phyloP scores from a whole-genome alignment of 2,888 invertebrate species.

The Acholoe squamosa region DNA sequence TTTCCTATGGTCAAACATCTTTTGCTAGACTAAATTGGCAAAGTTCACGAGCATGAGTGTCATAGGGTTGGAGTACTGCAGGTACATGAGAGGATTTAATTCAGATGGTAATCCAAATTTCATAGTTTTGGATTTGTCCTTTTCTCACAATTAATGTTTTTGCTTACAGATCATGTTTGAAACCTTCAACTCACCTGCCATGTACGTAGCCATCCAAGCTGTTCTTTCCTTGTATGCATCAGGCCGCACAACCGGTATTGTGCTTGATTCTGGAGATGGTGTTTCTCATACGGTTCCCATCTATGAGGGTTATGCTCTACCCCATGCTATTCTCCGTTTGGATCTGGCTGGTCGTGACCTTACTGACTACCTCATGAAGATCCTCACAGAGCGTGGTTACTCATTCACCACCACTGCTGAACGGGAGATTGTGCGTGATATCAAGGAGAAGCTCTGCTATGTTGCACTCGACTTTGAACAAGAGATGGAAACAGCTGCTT shows the following conservation, averaged over 20 bases:
- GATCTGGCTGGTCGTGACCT: constrained; percentile 98
- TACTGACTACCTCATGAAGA: constrained; percentile 98
- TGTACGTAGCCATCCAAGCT: constrained; percentile 95
- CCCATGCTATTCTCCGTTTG: constrained; percentile 86
- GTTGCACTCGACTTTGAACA: constrained; percentile 81
- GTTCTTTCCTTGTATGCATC: constrained; percentile 96
- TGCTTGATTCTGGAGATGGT: constrained; percentile 97
- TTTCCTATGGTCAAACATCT: too few relatives aligned
- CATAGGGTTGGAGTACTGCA: neutral
- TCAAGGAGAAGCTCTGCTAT: constrained; percentile 90
- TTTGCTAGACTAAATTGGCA: too few relatives aligned
- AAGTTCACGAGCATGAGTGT: neutral
- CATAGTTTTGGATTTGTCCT: neutral
- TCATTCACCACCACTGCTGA: constrained; percentile 84
- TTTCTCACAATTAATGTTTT: neutral
- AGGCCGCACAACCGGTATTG: constrained; percentile 96
- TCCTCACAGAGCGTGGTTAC: constrained; percentile 85
- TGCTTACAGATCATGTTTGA: constrained; percentile 74
- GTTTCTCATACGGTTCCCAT: constrained; percentile 98
- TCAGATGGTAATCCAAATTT: neutral
- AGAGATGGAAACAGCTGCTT: constrained; percentile 79
- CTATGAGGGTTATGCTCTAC: constrained; percentile 86
- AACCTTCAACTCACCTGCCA: constrained; percentile 90
- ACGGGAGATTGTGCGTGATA: constrained; percentile 87
- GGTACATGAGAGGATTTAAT: neutral